phyloP scores from a whole-genome alignment of 2,888 invertebrate genomes.

The Platycheirus rosarum region DNA sequence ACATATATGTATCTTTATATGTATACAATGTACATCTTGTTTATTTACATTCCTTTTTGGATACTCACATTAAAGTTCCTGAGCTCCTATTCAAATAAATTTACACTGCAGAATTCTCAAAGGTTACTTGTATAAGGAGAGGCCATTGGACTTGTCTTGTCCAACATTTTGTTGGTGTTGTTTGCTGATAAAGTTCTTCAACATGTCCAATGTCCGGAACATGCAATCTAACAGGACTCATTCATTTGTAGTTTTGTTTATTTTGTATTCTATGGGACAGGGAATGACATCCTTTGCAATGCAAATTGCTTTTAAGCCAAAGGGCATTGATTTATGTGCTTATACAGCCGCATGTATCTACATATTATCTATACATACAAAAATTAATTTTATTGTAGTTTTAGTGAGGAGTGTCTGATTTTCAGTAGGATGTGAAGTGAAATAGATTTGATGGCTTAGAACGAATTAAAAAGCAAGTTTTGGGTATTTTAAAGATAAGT shows the following conservation, averaged over 20 bases:
- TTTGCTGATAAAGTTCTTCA: slow-evolving; percentile 29
- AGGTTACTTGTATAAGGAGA: background rate
- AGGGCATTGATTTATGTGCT: slow-evolving; percentile 39
- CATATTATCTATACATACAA: too few species aligned
- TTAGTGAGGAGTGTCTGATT: too few species aligned
- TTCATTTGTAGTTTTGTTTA: slow-evolving; percentile 52
- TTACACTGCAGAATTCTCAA: background rate
- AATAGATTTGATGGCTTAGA: too few species aligned
- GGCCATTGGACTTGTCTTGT: background rate
- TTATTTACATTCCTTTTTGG: slow-evolving; percentile 31
- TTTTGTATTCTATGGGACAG: slow-evolving; percentile 14
- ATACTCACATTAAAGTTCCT: slow-evolving; percentile 31
- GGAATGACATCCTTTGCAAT: slow-evolving; percentile 37
- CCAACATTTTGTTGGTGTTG: slow-evolving; percentile 2
- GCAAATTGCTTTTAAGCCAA: slow-evolving; percentile 54
- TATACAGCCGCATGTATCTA: too few species aligned
- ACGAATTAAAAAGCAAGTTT: too few species aligned
- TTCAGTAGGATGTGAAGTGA: too few species aligned
- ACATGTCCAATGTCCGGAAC: background rate
- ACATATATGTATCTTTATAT: slow-evolving; percentile 4
- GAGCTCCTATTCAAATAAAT: slow-evolving; percentile 45
- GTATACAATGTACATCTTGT: background rate
- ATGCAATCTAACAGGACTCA: slow-evolving; percentile 35
- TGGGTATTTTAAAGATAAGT: too few species aligned
- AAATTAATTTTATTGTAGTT: too few species aligned